Evolutionary conservation across 2,113 vertebrate species (phyloP).

Genomic region (Antigone vipio): DNA sequence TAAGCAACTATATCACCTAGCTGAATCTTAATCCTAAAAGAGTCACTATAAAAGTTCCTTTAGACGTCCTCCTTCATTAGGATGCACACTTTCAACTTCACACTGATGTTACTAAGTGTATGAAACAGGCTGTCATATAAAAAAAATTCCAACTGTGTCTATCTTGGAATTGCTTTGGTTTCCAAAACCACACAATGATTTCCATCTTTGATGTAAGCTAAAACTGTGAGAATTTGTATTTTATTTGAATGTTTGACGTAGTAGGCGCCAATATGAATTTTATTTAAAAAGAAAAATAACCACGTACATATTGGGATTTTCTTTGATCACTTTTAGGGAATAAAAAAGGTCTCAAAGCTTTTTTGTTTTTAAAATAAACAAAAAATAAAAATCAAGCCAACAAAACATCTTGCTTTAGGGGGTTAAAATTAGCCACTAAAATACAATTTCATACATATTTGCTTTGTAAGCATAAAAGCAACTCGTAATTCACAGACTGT

Average conservation of each 20-base stretch:
- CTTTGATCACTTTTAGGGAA: background rate
- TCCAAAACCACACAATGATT: slow-evolving; percentile 58
- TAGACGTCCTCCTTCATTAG: background rate
- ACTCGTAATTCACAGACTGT: background rate
- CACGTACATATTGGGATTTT: background rate
- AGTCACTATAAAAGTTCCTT: background rate
- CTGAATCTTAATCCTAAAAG: background rate
- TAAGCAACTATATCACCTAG: background rate
- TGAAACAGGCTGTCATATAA: slow-evolving; percentile 25
- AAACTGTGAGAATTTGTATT: slow-evolving; percentile 43
- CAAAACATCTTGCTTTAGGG: background rate
- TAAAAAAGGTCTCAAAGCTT: background rate
- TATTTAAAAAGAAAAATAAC: slow-evolving; percentile 43
- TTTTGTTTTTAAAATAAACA: background rate
- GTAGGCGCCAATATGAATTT: slow-evolving; percentile 22
- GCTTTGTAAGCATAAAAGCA: background rate
- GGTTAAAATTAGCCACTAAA: background rate
- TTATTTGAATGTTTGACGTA: slow-evolving; percentile 26
- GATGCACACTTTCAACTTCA: background rate
- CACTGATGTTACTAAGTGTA: slow-evolving; percentile 1
- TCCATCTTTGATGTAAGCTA: slow-evolving; percentile 19
- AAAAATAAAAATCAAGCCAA: background rate
- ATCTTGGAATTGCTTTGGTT: slow-evolving; percentile 17
- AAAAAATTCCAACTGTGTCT: slow-evolving; percentile 33
- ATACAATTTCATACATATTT: background rate